Evolutionary conservation across 2,888 invertebrate species (phyloP), one percentile per base, ranked within the genome.

Genomic region (Callinectes sapidus): DNA sequence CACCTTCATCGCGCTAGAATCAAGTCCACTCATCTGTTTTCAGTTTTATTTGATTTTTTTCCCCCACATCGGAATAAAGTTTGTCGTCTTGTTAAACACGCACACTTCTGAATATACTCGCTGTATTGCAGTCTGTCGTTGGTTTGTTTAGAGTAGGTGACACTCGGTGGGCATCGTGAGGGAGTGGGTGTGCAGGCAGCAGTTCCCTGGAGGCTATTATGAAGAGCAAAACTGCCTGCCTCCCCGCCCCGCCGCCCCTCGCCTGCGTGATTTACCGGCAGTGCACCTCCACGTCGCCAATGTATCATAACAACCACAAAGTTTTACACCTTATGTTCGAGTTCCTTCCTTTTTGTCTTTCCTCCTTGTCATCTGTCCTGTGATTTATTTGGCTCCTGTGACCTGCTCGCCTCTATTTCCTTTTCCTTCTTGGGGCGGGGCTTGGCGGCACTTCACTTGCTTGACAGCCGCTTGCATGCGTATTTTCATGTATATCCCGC

Each of bases 291-390:
- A 28, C 86, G 90, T 86, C 86, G 61, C 90, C 90, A 86, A 90
- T 90, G 86, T 86, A 90, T 90, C 86, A 90, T 86, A 90, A 90
- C 90, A 81, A 90, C 85, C 86, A 90, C 90, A 90, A 90, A 90
- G 85, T 90, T 86, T 61, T 90, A 90, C 90, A 55, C 86, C 61
- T 85, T 86, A 85, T 85, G 85, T 48, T 90, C 90, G 85, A 86
- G 90, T 91, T 87, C 71, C 87, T 54, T 48, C 32, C 71, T 91
- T 91, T 88, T 87, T 88, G 42, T 77, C 39, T 55, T 61, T 32
- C 39, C 71, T 87, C n/a, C 87, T 86, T 87, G 48, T 91, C 71
- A 28, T 39, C 54, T 91, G 71, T 32, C 39, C 61, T 48, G 71
- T 91, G 66, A 87, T 87, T 87, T 91, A 87, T 66, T 91, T 42